Conservation (phyloP, 23 tunicate genomes). For the Styela plicata region DNA sequence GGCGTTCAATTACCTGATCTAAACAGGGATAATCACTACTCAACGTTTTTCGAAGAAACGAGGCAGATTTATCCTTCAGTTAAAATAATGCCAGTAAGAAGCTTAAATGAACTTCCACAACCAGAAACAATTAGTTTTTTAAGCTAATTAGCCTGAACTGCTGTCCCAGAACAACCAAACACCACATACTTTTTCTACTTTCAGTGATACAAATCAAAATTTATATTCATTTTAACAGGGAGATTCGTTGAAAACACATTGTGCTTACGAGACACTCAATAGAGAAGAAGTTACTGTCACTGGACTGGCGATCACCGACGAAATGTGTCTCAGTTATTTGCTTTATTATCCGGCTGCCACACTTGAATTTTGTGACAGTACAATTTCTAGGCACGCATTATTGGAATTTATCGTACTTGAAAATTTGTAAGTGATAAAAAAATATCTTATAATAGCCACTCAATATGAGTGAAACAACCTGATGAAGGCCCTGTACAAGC, state of each 20-base stretch:
- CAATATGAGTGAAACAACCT: too few relatives aligned
- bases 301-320: constrained; percentile 57
- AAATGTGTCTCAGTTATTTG: constrained; percentile 83
- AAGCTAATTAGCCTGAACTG: too few relatives aligned
- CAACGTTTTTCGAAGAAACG: constrained; percentile 68
- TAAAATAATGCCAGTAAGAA: constrained; percentile 54
- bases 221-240: too few relatives aligned
- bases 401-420: constrained; percentile 22
- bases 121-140: too few relatives aligned
- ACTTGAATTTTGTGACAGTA: constrained; percentile 82
- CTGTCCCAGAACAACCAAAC: too few relatives aligned
- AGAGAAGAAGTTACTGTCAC: constrained; percentile 50
- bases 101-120: too few relatives aligned
- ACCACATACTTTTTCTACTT: too few relatives aligned
- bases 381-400: constrained; percentile 39
- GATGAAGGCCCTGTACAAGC: too few relatives aligned
- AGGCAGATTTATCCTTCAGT: constrained; percentile 28
- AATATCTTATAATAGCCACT: too few relatives aligned
- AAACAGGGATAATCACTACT: constrained; percentile 57
- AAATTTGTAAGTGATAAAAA: constrained; percentile 25
- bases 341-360: constrained; percentile 68
- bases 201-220: too few relatives aligned
- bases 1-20: constrained; percentile 29
- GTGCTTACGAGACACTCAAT: constrained; percentile 44
- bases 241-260: constrained; percentile 44